Evolutionary conservation across 1,140 invertebrate species (phyloP).

Genomic region (Platorchestia sp.): DNA sequence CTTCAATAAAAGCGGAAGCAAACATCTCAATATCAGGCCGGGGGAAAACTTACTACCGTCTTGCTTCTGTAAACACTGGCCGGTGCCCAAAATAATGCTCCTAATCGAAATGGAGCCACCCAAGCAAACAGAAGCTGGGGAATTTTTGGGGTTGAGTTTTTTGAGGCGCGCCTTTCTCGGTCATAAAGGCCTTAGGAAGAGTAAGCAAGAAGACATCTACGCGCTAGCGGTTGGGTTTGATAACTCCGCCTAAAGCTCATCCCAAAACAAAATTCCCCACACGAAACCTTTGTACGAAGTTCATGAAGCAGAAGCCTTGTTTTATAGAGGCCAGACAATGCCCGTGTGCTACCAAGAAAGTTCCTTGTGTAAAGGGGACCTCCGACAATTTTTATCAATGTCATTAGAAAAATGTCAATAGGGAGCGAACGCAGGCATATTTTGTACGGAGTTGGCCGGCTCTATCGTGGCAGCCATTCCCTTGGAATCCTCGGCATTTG

Average conservation of each 20-base stretch:
- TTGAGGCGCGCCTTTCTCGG: not conserved
- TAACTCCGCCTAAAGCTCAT: not conserved
- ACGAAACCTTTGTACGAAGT: slow-evolving; percentile 20
- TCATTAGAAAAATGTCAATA: slow-evolving; percentile 8
- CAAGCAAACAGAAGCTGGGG: slow-evolving; percentile 41
- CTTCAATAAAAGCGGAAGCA: slow-evolving; percentile 39
- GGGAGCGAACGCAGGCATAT: not conserved
- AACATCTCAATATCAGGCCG: slow-evolving; percentile 51
- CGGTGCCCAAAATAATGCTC: slow-evolving; percentile 43
- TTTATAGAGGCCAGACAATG: slow-evolving; percentile 19
- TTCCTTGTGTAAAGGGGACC: not conserved
- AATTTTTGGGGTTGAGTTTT: not conserved
- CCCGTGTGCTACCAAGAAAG: not conserved
- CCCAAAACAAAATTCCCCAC: not conserved
- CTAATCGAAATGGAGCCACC: slow-evolving; percentile 46
- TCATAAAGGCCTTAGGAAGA: not conserved
- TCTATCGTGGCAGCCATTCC: not conserved
- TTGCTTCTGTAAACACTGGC: slow-evolving; percentile 53
- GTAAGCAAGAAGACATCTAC: not conserved
- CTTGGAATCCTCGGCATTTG: not conserved
- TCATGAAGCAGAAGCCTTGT: slow-evolving; percentile 52
- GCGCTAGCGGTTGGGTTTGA: not conserved
- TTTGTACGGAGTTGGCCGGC: not conserved
- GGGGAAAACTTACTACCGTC: slow-evolving; percentile 37
- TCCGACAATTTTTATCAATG: not conserved